Evolutionary conservation across 2,797 vertebrate species (phyloP), one percentile per base, ranked within the genome.

Genomic region (Rhinella marina): DNA sequence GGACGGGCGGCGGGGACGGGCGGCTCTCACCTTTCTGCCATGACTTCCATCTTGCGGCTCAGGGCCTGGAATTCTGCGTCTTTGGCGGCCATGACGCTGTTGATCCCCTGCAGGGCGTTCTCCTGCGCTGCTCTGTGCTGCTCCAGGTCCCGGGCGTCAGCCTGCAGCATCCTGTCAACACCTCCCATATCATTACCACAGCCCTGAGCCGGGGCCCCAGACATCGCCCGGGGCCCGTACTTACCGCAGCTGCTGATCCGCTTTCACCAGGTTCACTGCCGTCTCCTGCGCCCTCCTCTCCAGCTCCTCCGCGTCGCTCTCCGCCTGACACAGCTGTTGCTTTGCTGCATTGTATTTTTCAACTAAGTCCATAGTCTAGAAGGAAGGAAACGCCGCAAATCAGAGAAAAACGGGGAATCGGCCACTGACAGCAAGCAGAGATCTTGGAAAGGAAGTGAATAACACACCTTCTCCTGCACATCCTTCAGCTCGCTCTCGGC

Each of bases 181-280:
- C 21, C 48, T 7, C 7, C 27, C 50, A 27, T 16, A 7, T 29
- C 66, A 59, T 76, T 76, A 12, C 3, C 13, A 1, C 59, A 21
- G n/a, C 13, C 52, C 25, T 41, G 27, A 66, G 10, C 56, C 3
- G 54, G 21, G 52, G 32, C 19, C 10, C 77, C n/a, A 11, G 14
- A 12, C 2, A 17, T 56, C 27, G 4, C 16, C 27, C 3, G 23
- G 13, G 7, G 21, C 25, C 87, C 52, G 1, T 16, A 27, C 66
- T 14, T 92, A 97, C 97, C 96, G 95, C 86, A 97, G 92, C 23
- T 96, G 94, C 89, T 95, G 94, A 89, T 95, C 93, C 12, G 95
- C 94, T 88, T 92, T 94, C 84, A 94, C 92, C 8, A 97, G 91
- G 82, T 94, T 93, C 56, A 91, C n/a, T 52, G 95, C 95, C 8